Percentiles rank a stretch among this genome's conserved stretches.
phyloP scores from a whole-genome alignment of 2,797 vertebrate species.

The Prunella strophiata region DNA sequence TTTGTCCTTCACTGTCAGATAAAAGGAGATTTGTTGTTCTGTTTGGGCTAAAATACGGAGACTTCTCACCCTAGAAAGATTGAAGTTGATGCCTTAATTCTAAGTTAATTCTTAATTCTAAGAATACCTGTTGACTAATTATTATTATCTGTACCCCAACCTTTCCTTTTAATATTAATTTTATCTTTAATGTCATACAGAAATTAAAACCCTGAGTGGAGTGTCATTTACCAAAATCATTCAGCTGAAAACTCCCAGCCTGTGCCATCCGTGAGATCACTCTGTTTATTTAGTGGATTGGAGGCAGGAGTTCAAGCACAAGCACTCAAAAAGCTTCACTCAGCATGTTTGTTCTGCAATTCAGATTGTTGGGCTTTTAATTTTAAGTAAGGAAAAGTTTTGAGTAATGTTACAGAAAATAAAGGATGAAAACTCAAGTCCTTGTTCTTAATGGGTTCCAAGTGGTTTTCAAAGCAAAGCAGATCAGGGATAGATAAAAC shows the following conservation, averaged over 20 bases:
- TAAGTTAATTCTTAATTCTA: neutral
- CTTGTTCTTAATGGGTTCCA: neutral
- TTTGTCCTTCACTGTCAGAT: neutral
- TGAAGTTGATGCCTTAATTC: neutral
- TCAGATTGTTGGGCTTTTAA: neutral
- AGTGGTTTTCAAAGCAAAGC: neutral
- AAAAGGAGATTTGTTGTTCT: neutral
- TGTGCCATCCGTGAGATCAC: accelerated
- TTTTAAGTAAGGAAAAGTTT: neutral
- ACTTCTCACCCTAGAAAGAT: neutral
- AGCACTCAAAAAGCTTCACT: neutral
- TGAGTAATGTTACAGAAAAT: neutral
- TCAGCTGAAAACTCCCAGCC: neutral
- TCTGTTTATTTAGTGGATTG: neutral
- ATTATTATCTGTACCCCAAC: neutral
- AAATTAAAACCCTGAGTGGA: neutral
- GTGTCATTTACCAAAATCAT: neutral
- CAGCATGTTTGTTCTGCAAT: neutral
- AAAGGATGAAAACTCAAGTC: neutral
- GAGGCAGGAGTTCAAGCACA: neutral
- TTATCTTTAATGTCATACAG: neutral
- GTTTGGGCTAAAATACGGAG: neutral
- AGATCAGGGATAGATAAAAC: neutral
- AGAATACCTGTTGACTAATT: neutral
- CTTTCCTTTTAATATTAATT: neutral